These are phyloP conservation scores for Hydropsyche tenuis DNA, from an alignment of 1,140 invertebrate species.

Conservation along the genomic window DNA sequence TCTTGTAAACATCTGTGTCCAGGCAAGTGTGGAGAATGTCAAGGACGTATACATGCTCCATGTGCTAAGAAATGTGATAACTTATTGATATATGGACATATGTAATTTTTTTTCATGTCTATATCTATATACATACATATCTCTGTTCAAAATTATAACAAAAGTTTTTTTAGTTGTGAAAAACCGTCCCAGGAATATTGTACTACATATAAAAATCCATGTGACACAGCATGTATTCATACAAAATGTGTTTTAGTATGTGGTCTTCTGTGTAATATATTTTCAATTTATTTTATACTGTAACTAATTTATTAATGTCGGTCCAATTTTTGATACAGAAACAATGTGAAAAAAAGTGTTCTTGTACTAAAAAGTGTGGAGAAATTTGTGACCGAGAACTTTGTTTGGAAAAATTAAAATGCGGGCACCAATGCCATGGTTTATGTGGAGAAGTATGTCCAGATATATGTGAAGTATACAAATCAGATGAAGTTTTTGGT, in stretches of 20 bases:
- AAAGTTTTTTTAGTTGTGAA: slow-evolving; percentile 55
- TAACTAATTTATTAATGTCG: slow-evolving; percentile 39
- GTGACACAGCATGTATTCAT: slow-evolving; percentile 63
- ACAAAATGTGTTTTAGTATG: slow-evolving; percentile 62
- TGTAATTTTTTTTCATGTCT: slow-evolving; percentile 62
- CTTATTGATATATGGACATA: slow-evolving; percentile 70
- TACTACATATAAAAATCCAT: slow-evolving; percentile 60
- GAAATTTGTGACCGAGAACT: slow-evolving; percentile 60
- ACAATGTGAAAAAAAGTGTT: slow-evolving; percentile 56
- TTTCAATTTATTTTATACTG: neutral
- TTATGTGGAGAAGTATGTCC: slow-evolving; percentile 68
- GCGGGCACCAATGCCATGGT: slow-evolving; percentile 65
- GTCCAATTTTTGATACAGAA: slow-evolving; percentile 52
- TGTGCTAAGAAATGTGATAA: slow-evolving; percentile 68
- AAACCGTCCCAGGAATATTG: slow-evolving; percentile 57
- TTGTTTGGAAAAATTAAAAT: slow-evolving; percentile 58
- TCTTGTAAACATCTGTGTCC: slow-evolving; percentile 66
- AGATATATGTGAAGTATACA: slow-evolving; percentile 58
- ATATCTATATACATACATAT: neutral
- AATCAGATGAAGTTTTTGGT: slow-evolving; percentile 63
- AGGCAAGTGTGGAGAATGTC: slow-evolving; percentile 68
- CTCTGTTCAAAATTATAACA: no score
- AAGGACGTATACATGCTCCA: slow-evolving; percentile 67
- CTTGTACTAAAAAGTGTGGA: slow-evolving; percentile 63
- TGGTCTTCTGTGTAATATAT: slow-evolving; percentile 61